Conservation (phyloP, 2,113 vertebrate species). For the Phylloscopus trochilus region DNA sequence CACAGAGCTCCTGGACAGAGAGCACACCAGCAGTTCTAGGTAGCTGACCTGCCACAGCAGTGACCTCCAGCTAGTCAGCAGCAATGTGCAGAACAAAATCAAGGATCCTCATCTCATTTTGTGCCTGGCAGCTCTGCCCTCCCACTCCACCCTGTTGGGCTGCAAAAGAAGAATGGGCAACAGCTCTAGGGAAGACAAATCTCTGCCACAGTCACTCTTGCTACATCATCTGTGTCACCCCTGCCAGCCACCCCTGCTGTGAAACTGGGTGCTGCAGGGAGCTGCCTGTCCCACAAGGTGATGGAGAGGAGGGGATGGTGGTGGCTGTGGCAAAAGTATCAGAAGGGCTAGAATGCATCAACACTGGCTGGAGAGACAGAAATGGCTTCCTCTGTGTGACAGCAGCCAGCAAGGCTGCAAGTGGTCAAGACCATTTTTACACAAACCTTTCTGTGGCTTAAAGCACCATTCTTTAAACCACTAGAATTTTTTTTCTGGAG, state of each 20-base stretch:
- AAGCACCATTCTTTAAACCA: background rate
- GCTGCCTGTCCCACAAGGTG: background rate
- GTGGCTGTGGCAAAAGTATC: background rate
- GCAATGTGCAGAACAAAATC: background rate
- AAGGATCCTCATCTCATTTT: background rate
- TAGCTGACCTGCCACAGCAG: fast-evolving
- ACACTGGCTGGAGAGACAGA: background rate
- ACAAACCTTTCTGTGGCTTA: background rate
- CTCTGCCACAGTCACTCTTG: background rate
- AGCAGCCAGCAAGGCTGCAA: background rate
- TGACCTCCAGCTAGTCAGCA: background rate
- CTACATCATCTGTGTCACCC: background rate
- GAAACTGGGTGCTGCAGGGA: background rate
- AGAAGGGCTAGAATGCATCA: background rate
- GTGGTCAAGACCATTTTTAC: background rate
- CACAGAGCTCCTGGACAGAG: background rate
- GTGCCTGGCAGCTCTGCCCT: background rate
- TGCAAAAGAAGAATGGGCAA: background rate
- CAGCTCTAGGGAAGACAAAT: background rate
- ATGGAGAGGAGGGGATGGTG: background rate
- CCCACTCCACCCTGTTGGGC: too few species aligned
- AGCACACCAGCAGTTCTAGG: background rate
- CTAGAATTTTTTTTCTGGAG: background rate
- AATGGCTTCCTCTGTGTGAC: background rate
- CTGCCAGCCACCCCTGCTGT: background rate